Base-by-base conservation (phyloP, 2,797 vertebrate species). In the Arrhamphus sclerolepis region DNA sequence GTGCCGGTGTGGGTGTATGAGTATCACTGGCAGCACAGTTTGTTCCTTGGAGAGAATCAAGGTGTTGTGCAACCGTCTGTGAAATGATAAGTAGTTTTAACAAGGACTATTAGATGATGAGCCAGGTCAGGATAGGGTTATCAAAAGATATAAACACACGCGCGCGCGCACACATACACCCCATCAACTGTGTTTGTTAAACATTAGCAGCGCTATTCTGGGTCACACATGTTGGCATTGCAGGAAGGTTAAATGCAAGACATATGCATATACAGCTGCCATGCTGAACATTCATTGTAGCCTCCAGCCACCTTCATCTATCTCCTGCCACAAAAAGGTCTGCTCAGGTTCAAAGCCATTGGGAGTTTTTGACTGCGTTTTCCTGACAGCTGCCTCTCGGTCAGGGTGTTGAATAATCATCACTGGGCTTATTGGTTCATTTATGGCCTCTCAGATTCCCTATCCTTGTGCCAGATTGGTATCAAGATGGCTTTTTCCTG, bases 301-400 rank as follows among this genome's bases (percentile, higher is more conserved):
- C 56, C 55, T 65, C 18, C 46, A 22, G 40, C 53, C 66, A 17
- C 39, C 54, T 38, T 65, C 62, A 67, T 80, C 51, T 70, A 56
- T 86, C 75, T 77, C 13, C 61, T 74, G 53, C 73, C 48, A 75
- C 24, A 26, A 60, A 26, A 75, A 57, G 46, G 63, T 60, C 26
- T 44, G 61, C 59, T 78, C 70, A 72, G 71, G 82, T 88, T 87
- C 78, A 85, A 84, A 89, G 82, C 64, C 69, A 48, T 1, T 8
- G 63, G 57, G 70, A 81, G 67, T 52, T 42, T 84, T 75, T 55
- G 62, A 57, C 70, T 76, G 13, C 40, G 18, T 65, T 31, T 65
- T 57, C 69, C 64, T 59, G 73, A 86, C 89, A 90, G 84, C 84
- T 90, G 89, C 66, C 70, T 78, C 73, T 73, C 20, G 56, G 47